A percentile compares a stretch with the other conserved stretches of the same genome.
Conservation (phyloP, 2,113 vertebrate genomes). For the Pitta sordida region DNA sequence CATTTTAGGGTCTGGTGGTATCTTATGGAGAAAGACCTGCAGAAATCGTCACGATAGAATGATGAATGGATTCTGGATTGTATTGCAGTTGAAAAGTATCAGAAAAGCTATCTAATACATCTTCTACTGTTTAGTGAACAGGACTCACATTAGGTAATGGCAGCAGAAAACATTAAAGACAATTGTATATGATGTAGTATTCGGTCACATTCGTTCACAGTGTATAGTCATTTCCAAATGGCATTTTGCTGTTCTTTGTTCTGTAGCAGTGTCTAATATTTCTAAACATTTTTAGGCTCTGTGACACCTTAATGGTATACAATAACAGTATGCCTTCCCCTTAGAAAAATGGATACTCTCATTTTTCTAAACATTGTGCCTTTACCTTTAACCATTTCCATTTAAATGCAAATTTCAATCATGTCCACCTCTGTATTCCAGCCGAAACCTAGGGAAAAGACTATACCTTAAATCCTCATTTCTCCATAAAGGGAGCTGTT, state of each 20-base stretch:
- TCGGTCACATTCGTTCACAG: conserved; percentile 45
- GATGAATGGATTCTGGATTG: conserved; percentile 42
- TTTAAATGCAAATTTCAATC: conserved; percentile 85
- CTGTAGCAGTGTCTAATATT: conserved; percentile 69
- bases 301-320: conserved; percentile 77
- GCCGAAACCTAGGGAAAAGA: conserved; percentile 33
- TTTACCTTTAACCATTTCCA: conserved; percentile 80
- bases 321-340: conserved; percentile 71
- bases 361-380: conserved; percentile 78
- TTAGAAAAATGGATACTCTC: conserved; percentile 81
- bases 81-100: conserved; percentile 32
- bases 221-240: conserved; percentile 67
- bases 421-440: conserved; percentile 73
- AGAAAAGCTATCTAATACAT: conserved; percentile 55
- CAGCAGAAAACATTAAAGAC: conserved; percentile 57
- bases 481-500: conserved; percentile 31
- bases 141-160: conserved; percentile 51
- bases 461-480: conserved; percentile 68
- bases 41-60: background rate
- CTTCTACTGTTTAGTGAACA: conserved; percentile 44
- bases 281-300: conserved; percentile 76
- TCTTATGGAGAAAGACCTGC: background rate
- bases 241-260: conserved; percentile 60
- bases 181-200: conserved; percentile 53
- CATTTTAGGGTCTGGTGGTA: conserved; percentile 23